phyloP scores from a whole-genome alignment of 2,888 invertebrate genomes.

The Empis stercorea region DNA sequence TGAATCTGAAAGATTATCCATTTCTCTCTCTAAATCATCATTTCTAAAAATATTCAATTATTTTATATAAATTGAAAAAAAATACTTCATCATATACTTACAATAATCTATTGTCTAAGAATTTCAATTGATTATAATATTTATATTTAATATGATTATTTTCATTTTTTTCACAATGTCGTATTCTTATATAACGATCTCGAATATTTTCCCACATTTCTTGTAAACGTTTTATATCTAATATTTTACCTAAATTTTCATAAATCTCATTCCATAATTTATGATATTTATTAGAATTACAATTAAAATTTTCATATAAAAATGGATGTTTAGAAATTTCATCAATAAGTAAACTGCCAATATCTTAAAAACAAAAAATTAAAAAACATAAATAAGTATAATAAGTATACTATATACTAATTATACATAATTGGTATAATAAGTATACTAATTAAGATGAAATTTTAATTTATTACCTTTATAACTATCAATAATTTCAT shows the following conservation, averaged over 20 bases:
- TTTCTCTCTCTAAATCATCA: no score
- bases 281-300: background rate
- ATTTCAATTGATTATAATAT: slow-evolving; percentile 2
- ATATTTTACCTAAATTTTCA: background rate
- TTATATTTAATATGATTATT: background rate
- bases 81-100: no score
- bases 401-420: no score
- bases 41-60: no score
- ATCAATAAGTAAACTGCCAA: background rate
- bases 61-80: no score
- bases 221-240: background rate
- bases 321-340: background rate
- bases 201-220: slow-evolving; percentile 2
- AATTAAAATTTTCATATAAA: background rate
- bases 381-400: no score
- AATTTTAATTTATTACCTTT: no score
- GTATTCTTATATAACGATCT: background rate
- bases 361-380: background rate
- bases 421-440: no score
- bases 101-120: background rate
- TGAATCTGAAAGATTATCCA: background rate
- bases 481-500: no score
- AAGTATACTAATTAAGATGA: no score
- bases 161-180: background rate
- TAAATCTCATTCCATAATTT: background rate